These are phyloP conservation scores for Oeneis ivallda DNA, from an alignment of 2,888 invertebrate genomes.

Conservation along the genomic window DNA sequence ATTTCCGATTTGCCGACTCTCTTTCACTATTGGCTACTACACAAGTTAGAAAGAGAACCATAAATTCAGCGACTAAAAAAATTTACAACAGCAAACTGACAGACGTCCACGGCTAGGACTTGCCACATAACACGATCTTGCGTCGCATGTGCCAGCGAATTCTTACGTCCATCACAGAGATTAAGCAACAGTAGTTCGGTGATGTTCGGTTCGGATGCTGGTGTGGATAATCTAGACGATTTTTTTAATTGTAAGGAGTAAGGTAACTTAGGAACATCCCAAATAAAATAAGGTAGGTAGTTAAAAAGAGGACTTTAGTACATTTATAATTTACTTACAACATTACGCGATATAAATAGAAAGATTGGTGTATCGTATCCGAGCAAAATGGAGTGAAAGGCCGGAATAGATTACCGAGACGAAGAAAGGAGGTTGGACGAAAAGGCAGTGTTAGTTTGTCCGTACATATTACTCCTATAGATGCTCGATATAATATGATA, in stretches of 20 bases:
- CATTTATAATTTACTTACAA: not conserved
- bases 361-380: not conserved
- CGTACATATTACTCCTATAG: not conserved
- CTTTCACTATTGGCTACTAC: not conserved
- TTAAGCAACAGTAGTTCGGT: no score
- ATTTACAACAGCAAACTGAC: no score
- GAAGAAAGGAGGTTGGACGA: not conserved
- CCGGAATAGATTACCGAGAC: not conserved
- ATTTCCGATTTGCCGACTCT: no score
- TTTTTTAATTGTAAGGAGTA: not conserved
- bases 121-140: no score
- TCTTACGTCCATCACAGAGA: no score
- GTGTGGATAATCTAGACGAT: no score
- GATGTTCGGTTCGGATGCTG: no score
- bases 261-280: not conserved
- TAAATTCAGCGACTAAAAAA: no score
- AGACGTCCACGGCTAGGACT: no score
- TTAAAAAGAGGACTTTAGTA: not conserved
- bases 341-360: conserved; percentile 4
- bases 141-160: no score
- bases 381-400: conserved; percentile 2
- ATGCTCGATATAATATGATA: not conserved
- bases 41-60: not conserved
- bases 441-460: not conserved
- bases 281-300: not conserved